Percentiles rank a stretch among this genome's conserved stretches.
Evolutionary conservation across 1,140 invertebrate genomes (phyloP).

Genomic region (Brachionus rotundiformis): DNA sequence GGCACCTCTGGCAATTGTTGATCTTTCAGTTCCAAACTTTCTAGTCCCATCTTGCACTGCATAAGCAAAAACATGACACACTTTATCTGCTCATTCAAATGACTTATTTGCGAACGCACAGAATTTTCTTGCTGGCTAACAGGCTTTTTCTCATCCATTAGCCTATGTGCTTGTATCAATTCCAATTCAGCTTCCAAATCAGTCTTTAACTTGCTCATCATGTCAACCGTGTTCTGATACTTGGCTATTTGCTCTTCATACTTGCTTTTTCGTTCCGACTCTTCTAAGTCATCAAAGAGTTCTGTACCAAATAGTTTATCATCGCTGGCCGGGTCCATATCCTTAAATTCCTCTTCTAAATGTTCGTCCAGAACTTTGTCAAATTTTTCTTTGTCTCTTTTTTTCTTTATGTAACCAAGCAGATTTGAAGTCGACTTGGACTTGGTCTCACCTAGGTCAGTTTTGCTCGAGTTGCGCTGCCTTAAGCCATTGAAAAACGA

Average conservation of each 20-base stretch:
- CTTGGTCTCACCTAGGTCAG: neutral
- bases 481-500: neutral
- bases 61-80: conserved; percentile 36
- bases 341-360: conserved; percentile 28
- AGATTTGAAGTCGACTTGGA: conserved; percentile 10
- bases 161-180: neutral
- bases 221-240: conserved; percentile 18
- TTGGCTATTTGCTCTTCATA: conserved; percentile 32
- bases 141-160: neutral
- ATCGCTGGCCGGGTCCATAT: neutral
- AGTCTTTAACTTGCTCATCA: conserved; percentile 25
- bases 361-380: neutral
- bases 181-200: conserved; percentile 26
- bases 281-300: conserved; percentile 28
- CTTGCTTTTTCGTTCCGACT: neutral
- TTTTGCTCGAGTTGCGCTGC: neutral
- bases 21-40: neutral
- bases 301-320: conserved; percentile 18
- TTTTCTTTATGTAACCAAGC: conserved; percentile 2
- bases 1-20: neutral
- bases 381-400: neutral
- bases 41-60: conserved; percentile 30
- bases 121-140: neutral
- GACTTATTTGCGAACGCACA: conserved; percentile 8
- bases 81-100: conserved; percentile 45